A percentile compares a stretch with the other conserved stretches of the same genome.
phyloP scores from a whole-genome alignment of 2,888 invertebrate species.

The Hololepta plana region DNA sequence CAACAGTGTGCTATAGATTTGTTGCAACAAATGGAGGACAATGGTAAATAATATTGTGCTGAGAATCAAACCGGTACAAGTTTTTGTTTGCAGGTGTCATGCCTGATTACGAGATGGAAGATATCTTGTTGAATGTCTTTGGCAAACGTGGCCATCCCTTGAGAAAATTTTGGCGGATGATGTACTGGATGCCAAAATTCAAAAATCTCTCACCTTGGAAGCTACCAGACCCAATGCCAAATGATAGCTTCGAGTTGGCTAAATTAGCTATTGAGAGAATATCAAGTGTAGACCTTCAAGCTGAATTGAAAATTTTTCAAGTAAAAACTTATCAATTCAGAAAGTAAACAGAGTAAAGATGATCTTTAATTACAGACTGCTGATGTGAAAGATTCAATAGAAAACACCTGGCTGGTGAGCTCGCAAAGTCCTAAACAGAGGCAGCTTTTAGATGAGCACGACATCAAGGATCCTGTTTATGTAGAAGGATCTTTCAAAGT shows the following conservation, averaged over 20 bases:
- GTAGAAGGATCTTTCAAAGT: conserved; percentile 75
- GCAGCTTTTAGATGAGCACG: conserved; percentile 45
- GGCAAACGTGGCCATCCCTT: conserved; percentile 57
- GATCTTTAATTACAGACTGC: conserved; percentile 33
- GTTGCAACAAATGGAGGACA: conserved; percentile 87
- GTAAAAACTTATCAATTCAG: conserved; percentile 24
- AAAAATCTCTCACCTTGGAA: conserved; percentile 77
- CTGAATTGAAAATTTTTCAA: conserved; percentile 43
- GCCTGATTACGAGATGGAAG: conserved; percentile 79
- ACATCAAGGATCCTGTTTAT: conserved; percentile 42
- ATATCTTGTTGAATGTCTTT: conserved; percentile 67
- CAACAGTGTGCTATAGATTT: conserved; percentile 86
- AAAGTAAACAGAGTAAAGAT: background rate
- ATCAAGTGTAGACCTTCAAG: conserved; percentile 60
- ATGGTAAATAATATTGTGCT: conserved; percentile 35
- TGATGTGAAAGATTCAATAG: conserved; percentile 55
- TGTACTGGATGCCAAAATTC: conserved; percentile 91
- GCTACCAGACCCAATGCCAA: conserved; percentile 59
- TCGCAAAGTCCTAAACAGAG: conserved; percentile 65
- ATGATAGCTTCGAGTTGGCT: conserved; percentile 59
- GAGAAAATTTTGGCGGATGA: conserved; percentile 62
- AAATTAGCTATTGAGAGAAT: conserved; percentile 69
- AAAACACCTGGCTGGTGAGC: conserved; percentile 85
- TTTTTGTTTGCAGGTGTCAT: conserved; percentile 46
- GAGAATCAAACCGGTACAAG: conserved; percentile 5